Evolutionary conservation across 1,140 invertebrate genomes (phyloP).

Genomic region (Zaprionus ornatus): DNA sequence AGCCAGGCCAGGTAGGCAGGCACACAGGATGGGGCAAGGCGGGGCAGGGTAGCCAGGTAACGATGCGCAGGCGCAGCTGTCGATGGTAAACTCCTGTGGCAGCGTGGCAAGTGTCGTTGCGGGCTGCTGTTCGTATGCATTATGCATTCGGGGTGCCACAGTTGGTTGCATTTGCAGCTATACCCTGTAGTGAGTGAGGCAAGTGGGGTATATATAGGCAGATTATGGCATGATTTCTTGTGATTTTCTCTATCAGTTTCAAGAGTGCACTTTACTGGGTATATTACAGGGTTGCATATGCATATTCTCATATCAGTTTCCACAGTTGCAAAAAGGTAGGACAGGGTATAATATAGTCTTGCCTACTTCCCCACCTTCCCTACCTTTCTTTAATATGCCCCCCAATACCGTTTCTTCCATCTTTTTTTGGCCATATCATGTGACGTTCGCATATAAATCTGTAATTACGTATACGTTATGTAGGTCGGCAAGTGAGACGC

Average conservation of each 20-base stretch:
- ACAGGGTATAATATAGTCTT: not conserved
- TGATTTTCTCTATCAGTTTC: not conserved
- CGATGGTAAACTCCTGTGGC: slow-evolving; percentile 25
- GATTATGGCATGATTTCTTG: slow-evolving; percentile 25
- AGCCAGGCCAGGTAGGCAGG: not conserved
- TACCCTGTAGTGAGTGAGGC: not conserved
- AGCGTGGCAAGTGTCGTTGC: slow-evolving; percentile 45
- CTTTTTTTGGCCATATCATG: slow-evolving; percentile 38
- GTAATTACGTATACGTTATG: slow-evolving; percentile 79
- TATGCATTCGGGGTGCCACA: slow-evolving; percentile 54
- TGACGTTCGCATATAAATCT: slow-evolving; percentile 76
- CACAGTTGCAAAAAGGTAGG: not conserved
- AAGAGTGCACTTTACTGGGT: not conserved
- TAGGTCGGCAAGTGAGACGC: slow-evolving; percentile 53
- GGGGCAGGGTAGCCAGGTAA: not conserved
- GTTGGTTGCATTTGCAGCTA: not conserved
- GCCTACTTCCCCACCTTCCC: not conserved
- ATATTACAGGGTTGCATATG: not conserved
- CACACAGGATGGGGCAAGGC: not conserved
- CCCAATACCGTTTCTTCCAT: not conserved
- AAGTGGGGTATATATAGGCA: not conserved
- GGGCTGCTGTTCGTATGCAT: slow-evolving; percentile 40
- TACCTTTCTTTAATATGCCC: not conserved
- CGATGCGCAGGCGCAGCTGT: slow-evolving; percentile 39
- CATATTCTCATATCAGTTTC: not conserved